Conservation (phyloP, 2,113 vertebrate genomes). For the Larimichthys polyactis region DNA sequence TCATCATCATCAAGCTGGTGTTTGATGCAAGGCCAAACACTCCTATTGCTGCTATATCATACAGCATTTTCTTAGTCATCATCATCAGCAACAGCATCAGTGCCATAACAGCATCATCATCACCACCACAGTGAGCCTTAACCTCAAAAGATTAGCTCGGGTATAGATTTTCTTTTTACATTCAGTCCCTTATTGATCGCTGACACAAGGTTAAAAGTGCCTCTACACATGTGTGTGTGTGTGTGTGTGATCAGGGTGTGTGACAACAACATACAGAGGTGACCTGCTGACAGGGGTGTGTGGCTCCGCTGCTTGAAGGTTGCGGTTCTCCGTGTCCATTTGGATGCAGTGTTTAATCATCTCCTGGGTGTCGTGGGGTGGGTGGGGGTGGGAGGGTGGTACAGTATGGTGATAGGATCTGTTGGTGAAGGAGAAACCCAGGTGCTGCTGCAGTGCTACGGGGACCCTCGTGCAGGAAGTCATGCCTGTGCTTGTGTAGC, state of each 20-base stretch:
- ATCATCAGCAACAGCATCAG: accelerated
- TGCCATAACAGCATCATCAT: background rate
- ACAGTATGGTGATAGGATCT: slow-evolving; percentile 18
- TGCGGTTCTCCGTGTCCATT: slow-evolving; percentile 22
- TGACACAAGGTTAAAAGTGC: slow-evolving; percentile 66
- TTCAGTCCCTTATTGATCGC: background rate
- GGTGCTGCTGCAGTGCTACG: slow-evolving; percentile 68
- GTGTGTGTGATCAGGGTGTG: slow-evolving; percentile 26
- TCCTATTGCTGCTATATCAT: background rate
- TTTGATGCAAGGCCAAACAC: slow-evolving; percentile 26
- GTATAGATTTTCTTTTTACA: background rate
- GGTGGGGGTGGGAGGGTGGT: background rate
- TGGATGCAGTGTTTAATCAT: slow-evolving; percentile 52
- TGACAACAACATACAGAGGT: slow-evolving; percentile 27
- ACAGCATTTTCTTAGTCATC: background rate
- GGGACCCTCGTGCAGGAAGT: slow-evolving; percentile 50
- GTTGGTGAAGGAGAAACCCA: slow-evolving; percentile 36
- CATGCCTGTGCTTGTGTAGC: slow-evolving; percentile 31
- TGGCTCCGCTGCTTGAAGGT: slow-evolving; percentile 33
- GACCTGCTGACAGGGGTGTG: slow-evolving; percentile 29
- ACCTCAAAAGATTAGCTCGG: background rate
- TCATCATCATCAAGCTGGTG: background rate
- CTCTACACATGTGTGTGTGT: slow-evolving; percentile 40
- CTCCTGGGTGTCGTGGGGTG: background rate
- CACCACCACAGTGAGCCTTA: slow-evolving; percentile 3